phyloP scores from a whole-genome alignment of 2,797 vertebrate genomes.

The Ataeniobius toweri region DNA sequence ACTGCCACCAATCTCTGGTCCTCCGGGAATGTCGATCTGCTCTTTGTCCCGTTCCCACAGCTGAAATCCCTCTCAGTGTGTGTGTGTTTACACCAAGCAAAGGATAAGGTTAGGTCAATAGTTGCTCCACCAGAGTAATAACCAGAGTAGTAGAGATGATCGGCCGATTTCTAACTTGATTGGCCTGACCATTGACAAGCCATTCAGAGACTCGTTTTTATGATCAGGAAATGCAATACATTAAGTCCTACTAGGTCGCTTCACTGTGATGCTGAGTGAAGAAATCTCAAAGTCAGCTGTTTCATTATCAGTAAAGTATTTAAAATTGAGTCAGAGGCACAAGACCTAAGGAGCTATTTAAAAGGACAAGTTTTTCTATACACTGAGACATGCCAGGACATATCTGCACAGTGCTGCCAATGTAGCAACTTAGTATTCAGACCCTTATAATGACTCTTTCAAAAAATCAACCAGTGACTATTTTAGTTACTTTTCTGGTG shows the following conservation, averaged over 20 bases:
- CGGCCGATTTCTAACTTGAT: neutral
- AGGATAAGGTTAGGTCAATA: slow-evolving; percentile 33
- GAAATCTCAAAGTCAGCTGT: too few relatives aligned
- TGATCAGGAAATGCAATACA: neutral
- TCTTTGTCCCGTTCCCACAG: slow-evolving; percentile 44
- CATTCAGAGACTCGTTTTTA: neutral
- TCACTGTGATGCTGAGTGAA: neutral
- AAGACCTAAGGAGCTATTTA: neutral
- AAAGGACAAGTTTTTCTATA: neutral
- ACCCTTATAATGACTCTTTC: too few relatives aligned
- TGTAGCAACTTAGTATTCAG: too few relatives aligned
- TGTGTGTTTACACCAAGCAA: slow-evolving; percentile 38
- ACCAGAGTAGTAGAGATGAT: slow-evolving; percentile 28
- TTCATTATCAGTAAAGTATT: neutral
- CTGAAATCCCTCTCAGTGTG: slow-evolving; percentile 16
- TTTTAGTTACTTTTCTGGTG: too few relatives aligned
- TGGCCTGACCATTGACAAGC: neutral
- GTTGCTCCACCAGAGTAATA: slow-evolving; percentile 28
- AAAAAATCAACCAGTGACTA: too few relatives aligned
- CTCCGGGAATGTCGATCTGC: slow-evolving; percentile 36
- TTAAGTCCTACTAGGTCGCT: neutral
- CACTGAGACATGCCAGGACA: too few relatives aligned
- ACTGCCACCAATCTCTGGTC: slow-evolving; percentile 42
- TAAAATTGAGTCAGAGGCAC: neutral
- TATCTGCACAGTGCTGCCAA: too few relatives aligned